Conservation (phyloP, 2,888 invertebrate genomes). For the Orthosia cruda region DNA sequence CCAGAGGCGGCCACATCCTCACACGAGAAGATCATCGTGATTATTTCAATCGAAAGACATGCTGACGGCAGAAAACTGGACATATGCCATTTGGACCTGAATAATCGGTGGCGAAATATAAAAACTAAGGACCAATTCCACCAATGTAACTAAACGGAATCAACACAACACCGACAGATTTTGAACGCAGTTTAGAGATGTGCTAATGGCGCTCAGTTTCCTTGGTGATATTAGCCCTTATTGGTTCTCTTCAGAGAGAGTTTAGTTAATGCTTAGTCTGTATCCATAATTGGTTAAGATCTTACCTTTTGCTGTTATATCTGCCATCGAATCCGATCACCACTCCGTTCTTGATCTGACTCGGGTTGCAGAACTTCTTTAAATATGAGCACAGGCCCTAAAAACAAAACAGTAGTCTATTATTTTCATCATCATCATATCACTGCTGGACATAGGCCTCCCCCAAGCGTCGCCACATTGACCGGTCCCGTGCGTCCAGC, state of each 20-base stretch:
- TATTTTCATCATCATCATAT: background rate
- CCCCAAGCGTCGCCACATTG: too few species aligned
- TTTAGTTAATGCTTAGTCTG: background rate
- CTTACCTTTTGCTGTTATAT: slow-evolving; percentile 96
- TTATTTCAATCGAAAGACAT: background rate
- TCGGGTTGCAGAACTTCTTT: slow-evolving; percentile 91
- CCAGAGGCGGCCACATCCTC: too few species aligned
- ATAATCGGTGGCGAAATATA: background rate
- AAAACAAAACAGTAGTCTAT: slow-evolving; percentile 43
- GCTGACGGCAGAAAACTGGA: background rate
- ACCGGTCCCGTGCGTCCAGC: too few species aligned
- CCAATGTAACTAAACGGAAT: too few species aligned
- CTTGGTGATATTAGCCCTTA: too few species aligned
- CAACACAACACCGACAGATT: too few species aligned
- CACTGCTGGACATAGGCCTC: too few species aligned
- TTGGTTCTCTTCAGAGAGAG: too few species aligned
- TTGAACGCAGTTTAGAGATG: too few species aligned
- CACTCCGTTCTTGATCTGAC: slow-evolving; percentile 93
- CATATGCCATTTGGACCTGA: background rate
- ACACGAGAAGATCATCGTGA: background rate
- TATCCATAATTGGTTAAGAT: background rate
- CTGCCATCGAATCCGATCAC: slow-evolving; percentile 98
- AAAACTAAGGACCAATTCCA: too few species aligned
- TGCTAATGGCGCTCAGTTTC: too few species aligned
- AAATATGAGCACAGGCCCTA: slow-evolving; percentile 96